Evolutionary conservation across 2,113 vertebrate species (phyloP), one percentile per base, ranked within the genome.

Genomic region (Bos javanicus): DNA sequence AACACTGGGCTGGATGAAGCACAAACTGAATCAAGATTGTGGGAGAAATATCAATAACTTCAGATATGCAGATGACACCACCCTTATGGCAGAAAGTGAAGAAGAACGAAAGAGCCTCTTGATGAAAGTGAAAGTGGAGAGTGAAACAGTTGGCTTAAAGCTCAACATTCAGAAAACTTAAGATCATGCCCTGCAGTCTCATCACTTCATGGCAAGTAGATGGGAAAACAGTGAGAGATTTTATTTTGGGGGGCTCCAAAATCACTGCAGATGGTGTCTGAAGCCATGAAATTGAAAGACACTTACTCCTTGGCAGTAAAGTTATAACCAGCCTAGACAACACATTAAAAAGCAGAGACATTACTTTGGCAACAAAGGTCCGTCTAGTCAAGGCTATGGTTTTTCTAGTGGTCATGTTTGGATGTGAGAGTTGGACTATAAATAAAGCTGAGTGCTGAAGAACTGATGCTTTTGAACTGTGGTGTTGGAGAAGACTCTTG

Each of bases 141-240:
- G 64, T 21, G n/a, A 36, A 21, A 67, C 19, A 1, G 33, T 67
- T 36, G 64, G 17, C 33, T 36, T 21, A 67, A 36, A 71, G 33
- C 64, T 36, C 64, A 71, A 0, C 17, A 71, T 71, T 21, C 17
- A 71, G n/a, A 71, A 36, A 71, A 71, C n/a, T 71, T 36, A 71
- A 71, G 64, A 36, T 71, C 9, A 11, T 21, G 33, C 17, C 4
- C 0, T 36, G 3, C 2, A 0, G n/a, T 36, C n/a, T 36, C 64
- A 71, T 36, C n/a, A 71, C n/a, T 71, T 36, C n/a, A 71, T 71
- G 64, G 64, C 17, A 71, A 36, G 21, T 6, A 71, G n/a, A 71
- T 71, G n/a, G 64, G 17, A 17, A 67, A 36, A 67, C n/a, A 36
- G n/a, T 12, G n/a, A 67, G 64, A 71, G 17, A 71, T 9, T 64